phyloP scores from a whole-genome alignment of 2,113 vertebrate genomes.

The Loxodonta africana region DNA sequence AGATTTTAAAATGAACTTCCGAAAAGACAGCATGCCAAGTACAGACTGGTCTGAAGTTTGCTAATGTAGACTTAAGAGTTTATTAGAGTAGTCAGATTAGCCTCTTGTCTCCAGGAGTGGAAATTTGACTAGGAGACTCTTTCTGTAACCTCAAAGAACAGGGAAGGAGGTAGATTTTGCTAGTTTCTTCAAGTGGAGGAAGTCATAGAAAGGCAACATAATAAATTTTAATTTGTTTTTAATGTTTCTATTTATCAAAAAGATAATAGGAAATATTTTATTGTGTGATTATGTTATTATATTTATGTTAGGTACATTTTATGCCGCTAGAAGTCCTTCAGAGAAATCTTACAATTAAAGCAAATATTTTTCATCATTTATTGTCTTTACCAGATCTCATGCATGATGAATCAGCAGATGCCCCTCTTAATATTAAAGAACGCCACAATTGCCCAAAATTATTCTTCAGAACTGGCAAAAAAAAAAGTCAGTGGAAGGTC shows the following conservation, averaged over 20 bases:
- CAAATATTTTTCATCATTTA: background rate
- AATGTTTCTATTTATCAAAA: background rate
- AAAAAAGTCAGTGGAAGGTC: background rate
- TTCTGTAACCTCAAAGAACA: background rate
- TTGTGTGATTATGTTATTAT: background rate
- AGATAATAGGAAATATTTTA: constrained; percentile 2
- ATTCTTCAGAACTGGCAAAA: background rate
- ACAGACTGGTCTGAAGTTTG: background rate
- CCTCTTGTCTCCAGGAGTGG: background rate
- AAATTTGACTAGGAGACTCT: background rate
- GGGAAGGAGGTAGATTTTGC: background rate
- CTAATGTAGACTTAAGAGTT: background rate
- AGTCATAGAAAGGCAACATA: background rate
- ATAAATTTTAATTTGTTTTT: constrained; percentile 13
- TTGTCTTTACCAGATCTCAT: background rate
- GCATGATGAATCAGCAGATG: background rate
- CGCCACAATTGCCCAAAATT: background rate
- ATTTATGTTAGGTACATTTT: background rate
- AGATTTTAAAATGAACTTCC: background rate
- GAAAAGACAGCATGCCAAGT: background rate
- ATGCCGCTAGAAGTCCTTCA: background rate
- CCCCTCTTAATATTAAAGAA: constrained; percentile 42
- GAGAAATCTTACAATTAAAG: background rate
- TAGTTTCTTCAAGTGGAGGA: background rate
- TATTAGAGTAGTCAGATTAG: background rate